phyloP scores from a whole-genome alignment of 2,888 invertebrate species.

The Tuta absoluta region DNA sequence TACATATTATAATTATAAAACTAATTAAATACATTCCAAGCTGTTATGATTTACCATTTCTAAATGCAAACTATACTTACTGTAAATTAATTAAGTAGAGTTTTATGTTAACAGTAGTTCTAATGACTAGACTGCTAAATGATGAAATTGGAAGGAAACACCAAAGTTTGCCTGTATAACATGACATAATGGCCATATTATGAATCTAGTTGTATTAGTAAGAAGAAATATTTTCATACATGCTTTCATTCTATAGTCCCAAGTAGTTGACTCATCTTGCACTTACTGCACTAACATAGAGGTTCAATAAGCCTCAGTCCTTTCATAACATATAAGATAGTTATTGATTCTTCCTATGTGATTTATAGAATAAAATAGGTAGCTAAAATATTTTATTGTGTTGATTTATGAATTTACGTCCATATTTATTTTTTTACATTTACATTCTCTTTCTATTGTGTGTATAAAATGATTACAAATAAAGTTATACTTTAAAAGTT shows the following conservation, averaged over 20 bases:
- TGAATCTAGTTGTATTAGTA: background rate
- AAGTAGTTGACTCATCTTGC: too few relatives aligned
- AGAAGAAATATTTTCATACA: conserved; percentile 8
- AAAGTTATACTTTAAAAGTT: conserved; percentile 29
- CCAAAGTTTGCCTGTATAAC: background rate
- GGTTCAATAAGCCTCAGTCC: too few relatives aligned
- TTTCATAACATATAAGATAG: too few relatives aligned
- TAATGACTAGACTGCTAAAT: conserved; percentile 5
- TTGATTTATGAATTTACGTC: background rate
- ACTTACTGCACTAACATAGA: too few relatives aligned
- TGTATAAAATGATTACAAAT: conserved; percentile 28
- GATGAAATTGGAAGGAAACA: background rate
- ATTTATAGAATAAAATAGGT: background rate
- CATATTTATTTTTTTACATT: background rate
- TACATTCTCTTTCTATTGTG: background rate
- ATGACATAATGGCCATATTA: conserved; percentile 1
- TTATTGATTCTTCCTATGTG: background rate
- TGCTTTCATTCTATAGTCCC: too few relatives aligned
- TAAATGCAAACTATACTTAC: background rate
- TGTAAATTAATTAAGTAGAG: background rate
- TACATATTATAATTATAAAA: background rate
- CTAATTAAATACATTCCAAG: conserved; percentile 10
- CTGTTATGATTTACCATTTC: background rate
- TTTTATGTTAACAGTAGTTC: background rate
- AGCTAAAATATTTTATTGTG: background rate